Evolutionary conservation across 1,140 invertebrate species (phyloP).

Genomic region (Globodera ellingtonae): DNA sequence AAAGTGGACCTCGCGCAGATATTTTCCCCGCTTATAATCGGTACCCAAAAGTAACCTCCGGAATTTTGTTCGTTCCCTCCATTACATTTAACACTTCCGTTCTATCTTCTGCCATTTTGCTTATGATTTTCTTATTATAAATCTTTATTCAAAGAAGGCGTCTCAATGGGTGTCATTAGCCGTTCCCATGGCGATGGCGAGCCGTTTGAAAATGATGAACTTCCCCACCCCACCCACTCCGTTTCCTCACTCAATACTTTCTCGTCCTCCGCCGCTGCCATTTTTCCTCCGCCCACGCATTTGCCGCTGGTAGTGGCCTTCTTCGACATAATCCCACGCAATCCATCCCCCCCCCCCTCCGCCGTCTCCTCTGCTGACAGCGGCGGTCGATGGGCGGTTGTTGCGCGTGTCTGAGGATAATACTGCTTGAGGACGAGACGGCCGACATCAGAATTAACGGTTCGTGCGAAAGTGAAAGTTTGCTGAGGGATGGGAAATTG

Average conservation of each 20-base stretch:
- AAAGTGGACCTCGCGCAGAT: slow-evolving; percentile 39
- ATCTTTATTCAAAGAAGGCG: too few relatives aligned
- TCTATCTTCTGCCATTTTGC: too few relatives aligned
- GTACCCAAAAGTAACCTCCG: not conserved
- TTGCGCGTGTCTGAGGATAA: slow-evolving; percentile 11
- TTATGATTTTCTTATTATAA: too few relatives aligned
- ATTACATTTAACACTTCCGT: too few relatives aligned
- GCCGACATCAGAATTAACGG: slow-evolving; percentile 31
- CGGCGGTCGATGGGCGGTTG: slow-evolving; percentile 9
- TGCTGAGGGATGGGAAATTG: not conserved
- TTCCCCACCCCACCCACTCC: too few relatives aligned
- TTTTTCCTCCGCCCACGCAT: too few relatives aligned
- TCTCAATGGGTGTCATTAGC: too few relatives aligned
- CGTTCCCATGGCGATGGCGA: not conserved
- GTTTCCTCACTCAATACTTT: not conserved
- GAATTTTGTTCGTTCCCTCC: not conserved
- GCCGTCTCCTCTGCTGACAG: not conserved
- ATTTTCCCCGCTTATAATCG: slow-evolving; percentile 33
- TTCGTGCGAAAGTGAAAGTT: not conserved
- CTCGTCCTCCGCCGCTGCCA: too few relatives aligned
- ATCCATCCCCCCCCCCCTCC: too few relatives aligned
- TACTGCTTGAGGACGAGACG: slow-evolving; percentile 14
- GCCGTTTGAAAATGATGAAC: not conserved
- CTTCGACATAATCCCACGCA: not conserved
- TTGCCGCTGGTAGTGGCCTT: not conserved